A percentile compares a stretch with the other conserved stretches of the same genome.
phyloP scores from a whole-genome alignment of 2,113 vertebrate genomes.

The Pteropus alecto region DNA sequence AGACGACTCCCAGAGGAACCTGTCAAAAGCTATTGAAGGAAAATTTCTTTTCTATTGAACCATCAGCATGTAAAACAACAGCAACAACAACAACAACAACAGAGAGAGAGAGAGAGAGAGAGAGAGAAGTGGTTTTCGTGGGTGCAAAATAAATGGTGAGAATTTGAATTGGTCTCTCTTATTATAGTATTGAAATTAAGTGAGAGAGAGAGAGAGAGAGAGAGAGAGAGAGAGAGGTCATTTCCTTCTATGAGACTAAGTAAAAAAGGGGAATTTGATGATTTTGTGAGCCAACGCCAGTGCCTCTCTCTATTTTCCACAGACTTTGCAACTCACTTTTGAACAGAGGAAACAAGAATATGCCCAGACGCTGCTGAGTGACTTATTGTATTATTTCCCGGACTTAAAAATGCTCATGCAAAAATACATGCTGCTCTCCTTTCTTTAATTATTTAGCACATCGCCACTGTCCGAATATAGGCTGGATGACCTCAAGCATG shows the following conservation, averaged over 20 bases:
- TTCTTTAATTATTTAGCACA: constrained; percentile 67
- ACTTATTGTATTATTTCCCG: constrained; percentile 52
- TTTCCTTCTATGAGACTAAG: constrained; percentile 27
- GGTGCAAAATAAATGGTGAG: constrained; percentile 87
- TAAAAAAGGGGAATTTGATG: not conserved
- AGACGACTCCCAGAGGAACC: constrained; percentile 48
- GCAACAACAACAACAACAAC: too few species aligned
- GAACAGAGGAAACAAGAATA: constrained; percentile 70
- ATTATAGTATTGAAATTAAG: constrained; percentile 90
- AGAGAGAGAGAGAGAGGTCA: not conserved
- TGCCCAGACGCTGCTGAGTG: constrained; percentile 61
- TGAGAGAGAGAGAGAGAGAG: not conserved
- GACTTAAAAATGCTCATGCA: not conserved
- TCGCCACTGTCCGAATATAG: not conserved
- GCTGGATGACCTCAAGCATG: constrained; percentile 35
- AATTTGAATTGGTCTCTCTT: constrained; percentile 86
- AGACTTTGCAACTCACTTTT: constrained; percentile 68
- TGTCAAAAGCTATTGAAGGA: constrained; percentile 45
- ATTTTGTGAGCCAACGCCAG: not conserved
- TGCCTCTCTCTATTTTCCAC: constrained; percentile 59
- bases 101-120: not conserved
- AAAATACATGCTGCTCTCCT: not conserved
- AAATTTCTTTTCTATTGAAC: constrained; percentile 29
- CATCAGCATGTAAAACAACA: constrained; percentile 13
- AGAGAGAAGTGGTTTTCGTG: constrained; percentile 83